Evolutionary conservation across 2,888 invertebrate species (phyloP).

Genomic region (Agrotis clavis): DNA sequence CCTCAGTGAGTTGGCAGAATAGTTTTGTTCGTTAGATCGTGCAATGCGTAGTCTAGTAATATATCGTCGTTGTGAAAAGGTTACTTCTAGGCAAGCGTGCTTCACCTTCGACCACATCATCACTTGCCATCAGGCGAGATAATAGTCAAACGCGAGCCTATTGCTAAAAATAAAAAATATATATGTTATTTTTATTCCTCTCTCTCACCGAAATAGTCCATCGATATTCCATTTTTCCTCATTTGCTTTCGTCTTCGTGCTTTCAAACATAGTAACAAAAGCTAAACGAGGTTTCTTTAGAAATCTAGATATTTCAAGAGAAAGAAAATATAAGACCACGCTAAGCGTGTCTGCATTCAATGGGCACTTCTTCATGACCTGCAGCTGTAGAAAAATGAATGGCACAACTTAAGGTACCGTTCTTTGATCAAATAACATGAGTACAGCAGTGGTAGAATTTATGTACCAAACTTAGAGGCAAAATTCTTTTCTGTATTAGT

Average conservation of each 20-base stretch:
- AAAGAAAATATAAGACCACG: conserved; percentile 4
- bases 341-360: conserved; percentile 16
- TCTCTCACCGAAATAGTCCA: neutral
- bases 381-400: conserved; percentile 20
- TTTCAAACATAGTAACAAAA: neutral
- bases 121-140: no score
- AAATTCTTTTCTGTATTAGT: neutral
- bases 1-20: no score
- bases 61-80: no score
- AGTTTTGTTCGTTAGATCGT: no score
- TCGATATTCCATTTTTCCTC: neutral
- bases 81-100: no score
- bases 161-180: neutral
- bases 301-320: conserved; percentile 6
- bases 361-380: conserved; percentile 9
- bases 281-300: neutral
- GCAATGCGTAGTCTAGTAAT: no score
- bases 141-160: no score
- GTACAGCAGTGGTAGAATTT: neutral
- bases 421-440: conserved; percentile 6
- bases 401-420: conserved; percentile 1
- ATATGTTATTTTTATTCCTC: neutral
- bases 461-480: neutral
- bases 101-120: no score
- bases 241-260: neutral